Percentiles rank a stretch among this genome's conserved stretches.
phyloP scores from a whole-genome alignment of 1,140 invertebrate genomes.

The Pseudomyrmex concolor region DNA sequence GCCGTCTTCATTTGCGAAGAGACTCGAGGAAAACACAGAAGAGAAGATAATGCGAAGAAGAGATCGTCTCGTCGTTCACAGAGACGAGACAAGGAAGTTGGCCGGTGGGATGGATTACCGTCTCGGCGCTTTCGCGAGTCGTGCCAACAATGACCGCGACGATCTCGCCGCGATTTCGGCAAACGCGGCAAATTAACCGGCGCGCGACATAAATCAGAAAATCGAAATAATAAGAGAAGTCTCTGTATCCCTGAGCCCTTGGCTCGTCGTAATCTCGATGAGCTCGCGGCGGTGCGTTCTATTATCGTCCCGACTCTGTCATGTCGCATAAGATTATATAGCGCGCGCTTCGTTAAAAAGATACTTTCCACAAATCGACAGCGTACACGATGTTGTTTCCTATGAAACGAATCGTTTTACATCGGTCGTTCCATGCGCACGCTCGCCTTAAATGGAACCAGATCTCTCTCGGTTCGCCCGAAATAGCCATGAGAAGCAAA shows the following conservation, averaged over 20 bases:
- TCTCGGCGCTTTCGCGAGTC: neutral
- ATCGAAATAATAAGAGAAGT: neutral
- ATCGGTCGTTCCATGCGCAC: neutral
- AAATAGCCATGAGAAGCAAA: slow-evolving; percentile 40
- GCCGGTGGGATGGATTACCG: slow-evolving; percentile 33
- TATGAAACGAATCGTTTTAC: neutral
- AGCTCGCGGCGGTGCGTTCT: neutral
- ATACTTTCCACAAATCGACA: neutral
- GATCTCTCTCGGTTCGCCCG: slow-evolving; percentile 40
- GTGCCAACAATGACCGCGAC: slow-evolving; percentile 47
- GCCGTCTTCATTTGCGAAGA: neutral
- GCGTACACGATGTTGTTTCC: neutral
- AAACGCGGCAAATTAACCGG: slow-evolving; percentile 27
- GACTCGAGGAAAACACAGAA: neutral
- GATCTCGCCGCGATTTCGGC: neutral
- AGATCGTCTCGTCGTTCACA: neutral
- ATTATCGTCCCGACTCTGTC: neutral
- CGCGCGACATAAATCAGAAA: neutral
- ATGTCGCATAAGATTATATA: neutral
- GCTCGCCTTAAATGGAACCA: slow-evolving; percentile 28
- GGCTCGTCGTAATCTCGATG: neutral
- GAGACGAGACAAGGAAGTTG: neutral
- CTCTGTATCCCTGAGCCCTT: neutral
- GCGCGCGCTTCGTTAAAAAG: neutral
- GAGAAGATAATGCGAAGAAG: too few relatives aligned